Base-by-base conservation (phyloP, 2,888 invertebrate genomes). In the Dicyrtoma fusca region DNA sequence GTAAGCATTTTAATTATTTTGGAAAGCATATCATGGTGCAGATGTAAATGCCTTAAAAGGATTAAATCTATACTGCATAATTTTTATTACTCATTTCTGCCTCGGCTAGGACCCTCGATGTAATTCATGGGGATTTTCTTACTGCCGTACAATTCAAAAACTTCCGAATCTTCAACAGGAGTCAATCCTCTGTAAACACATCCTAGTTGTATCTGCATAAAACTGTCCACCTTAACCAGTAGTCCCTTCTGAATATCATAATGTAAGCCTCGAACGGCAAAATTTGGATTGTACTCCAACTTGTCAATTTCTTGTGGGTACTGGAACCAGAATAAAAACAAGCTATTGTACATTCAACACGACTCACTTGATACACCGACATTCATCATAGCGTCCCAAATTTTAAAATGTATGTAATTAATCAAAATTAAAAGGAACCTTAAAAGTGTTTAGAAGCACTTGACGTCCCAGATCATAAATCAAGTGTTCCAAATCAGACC, bases 171-270 rank as follows among this genome's bases (percentile, higher is more conserved):
- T 1, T 90, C 87, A 1, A 97, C 88, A 21, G 90, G 90, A 57
- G 91, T 91, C 17, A 93, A 84, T 34, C 97, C 97, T 80, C 92
- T 86, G 84, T 95, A 97, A 0, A 97, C 96, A 0, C 95, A 91
- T 61, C 95, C 97, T 83, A 95, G 88, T 84, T 98, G 97, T 79
- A 98, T 95, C 88, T 97, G 95, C 79, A 97, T 88, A 84, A 97
- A 98, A 1, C 95, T 94, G 85, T 98, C 97, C 81, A 98, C 87
- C 84, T 98, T 98, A 81, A 98, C 86, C 25, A 98, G 86, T 14
- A 97, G 85, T 2, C 97, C 96, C 85, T 95, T 95, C 84, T 94
- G 92, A 82, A 97, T 93, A 83, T 99, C 98, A 86, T 96, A 98
- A 85, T 98, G 98, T 17, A 99, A 87, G 45, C 98, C 98, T 76